Conservation (phyloP, 2,888 invertebrate genomes). For the Diloba caeruleocephala region DNA sequence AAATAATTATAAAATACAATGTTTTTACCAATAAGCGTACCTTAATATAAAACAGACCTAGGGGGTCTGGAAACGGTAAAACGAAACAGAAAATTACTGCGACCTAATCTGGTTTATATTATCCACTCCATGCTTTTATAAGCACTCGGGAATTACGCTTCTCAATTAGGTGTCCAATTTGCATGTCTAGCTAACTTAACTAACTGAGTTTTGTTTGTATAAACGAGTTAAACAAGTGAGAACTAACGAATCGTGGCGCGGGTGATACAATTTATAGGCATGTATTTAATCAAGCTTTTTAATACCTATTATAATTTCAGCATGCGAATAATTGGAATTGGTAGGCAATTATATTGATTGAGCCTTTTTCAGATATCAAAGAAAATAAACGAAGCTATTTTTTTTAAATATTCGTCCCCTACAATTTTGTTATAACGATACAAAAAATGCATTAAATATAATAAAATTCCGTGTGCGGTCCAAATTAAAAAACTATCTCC, state of each 20-base stretch:
- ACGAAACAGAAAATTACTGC: constrained; percentile 7
- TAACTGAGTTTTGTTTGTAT: constrained; percentile 33
- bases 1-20: too few species aligned
- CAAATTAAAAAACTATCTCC: too few species aligned
- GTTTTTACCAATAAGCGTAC: background rate
- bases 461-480: too few species aligned
- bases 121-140: constrained; percentile 12
- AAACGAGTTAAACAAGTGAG: constrained; percentile 24
- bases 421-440: too few species aligned
- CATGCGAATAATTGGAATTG: too few species aligned
- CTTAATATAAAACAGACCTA: background rate
- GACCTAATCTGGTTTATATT: constrained; percentile 22
- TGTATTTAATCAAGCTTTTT: too few species aligned
- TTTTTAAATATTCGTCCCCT: too few species aligned
- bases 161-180: constrained; percentile 48
- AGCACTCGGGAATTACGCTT: constrained; percentile 33
- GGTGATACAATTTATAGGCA: constrained; percentile 14
- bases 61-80: background rate
- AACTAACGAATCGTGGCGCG: constrained; percentile 26
- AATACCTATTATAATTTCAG: too few species aligned
- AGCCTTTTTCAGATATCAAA: too few species aligned
- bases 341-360: too few species aligned
- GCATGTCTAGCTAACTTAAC: constrained; percentile 41
- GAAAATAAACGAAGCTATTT: too few species aligned
- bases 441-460: too few species aligned